These are phyloP conservation scores for Microplitis demolitor DNA, from an alignment of 1,140 invertebrate species.

Conservation along the genomic window DNA sequence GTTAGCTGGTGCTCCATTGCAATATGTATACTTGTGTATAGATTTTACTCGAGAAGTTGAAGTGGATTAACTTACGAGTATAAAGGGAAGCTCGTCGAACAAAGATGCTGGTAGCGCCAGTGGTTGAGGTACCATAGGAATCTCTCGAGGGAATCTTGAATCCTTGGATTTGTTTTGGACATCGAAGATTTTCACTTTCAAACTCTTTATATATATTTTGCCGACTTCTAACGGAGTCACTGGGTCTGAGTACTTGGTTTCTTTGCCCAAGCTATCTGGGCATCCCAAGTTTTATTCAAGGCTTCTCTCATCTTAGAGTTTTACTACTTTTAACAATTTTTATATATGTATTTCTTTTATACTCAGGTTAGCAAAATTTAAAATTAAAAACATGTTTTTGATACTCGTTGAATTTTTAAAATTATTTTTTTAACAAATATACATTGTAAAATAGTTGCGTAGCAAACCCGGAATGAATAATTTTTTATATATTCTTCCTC, in stretches of 20 bases:
- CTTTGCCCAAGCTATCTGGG: neutral
- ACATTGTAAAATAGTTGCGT: too few species aligned
- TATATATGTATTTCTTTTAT: too few species aligned
- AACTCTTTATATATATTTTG: slow-evolving; percentile 19
- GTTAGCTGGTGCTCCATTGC: neutral
- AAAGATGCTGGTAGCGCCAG: neutral
- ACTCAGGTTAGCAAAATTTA: too few species aligned
- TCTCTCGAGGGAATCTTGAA: slow-evolving; percentile 28
- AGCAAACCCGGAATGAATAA: too few species aligned
- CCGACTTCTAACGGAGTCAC: slow-evolving; percentile 21
- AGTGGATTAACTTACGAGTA: neutral
- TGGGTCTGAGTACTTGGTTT: neutral
- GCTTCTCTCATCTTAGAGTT: neutral
- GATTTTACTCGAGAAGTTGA: neutral
- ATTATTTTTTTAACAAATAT: too few species aligned
- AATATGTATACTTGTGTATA: slow-evolving; percentile 1
- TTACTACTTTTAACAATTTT: neutral
- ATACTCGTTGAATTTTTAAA: too few species aligned
- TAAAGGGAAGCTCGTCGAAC: neutral
- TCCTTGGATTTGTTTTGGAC: slow-evolving; percentile 36
- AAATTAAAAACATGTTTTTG: too few species aligned
- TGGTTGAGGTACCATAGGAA: slow-evolving; percentile 10
- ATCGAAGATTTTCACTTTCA: slow-evolving; percentile 10
- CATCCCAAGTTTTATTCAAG: slow-evolving; percentile 8
- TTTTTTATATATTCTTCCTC: too few species aligned